phyloP scores from a whole-genome alignment of 2,113 vertebrate species.

The Heterocephalus glaber region DNA sequence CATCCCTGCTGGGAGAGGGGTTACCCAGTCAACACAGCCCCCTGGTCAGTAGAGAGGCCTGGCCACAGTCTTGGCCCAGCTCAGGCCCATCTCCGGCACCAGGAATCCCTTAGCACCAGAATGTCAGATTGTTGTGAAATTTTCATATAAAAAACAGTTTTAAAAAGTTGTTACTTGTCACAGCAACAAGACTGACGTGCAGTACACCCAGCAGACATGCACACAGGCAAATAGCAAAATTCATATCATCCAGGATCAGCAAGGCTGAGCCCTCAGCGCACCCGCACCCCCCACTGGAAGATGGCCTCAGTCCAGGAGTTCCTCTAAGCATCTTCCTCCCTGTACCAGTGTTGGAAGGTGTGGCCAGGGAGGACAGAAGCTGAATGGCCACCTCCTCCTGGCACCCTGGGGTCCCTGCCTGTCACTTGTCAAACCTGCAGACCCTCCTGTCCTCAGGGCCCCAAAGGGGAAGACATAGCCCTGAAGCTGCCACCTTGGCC shows the following conservation, averaged over 20 bases:
- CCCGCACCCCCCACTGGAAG: conserved; percentile 10
- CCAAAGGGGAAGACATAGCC: neutral
- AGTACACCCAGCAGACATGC: conserved; percentile 76
- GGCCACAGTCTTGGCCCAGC: neutral
- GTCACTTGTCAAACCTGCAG: neutral
- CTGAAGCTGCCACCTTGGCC: neutral
- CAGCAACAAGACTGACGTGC: conserved; percentile 79
- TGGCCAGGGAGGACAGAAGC: neutral
- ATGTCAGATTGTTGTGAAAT: conserved; percentile 70
- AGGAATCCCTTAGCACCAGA: conserved; percentile 81
- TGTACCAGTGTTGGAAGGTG: neutral
- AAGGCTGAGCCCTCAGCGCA: conserved; percentile 41
- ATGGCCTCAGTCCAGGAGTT: neutral
- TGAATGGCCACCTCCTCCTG: neutral
- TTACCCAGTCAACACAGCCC: neutral
- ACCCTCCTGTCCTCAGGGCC: neutral
- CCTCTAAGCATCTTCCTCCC: neutral
- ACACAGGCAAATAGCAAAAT: conserved; percentile 75
- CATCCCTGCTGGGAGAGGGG: neutral
- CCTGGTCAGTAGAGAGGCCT: conserved; percentile 41
- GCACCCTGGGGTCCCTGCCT: neutral
- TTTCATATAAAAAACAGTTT: conserved; percentile 75
- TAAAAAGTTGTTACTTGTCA: conserved; percentile 79
- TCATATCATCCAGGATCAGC: conserved; percentile 66
- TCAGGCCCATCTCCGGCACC: conserved; percentile 63